These are phyloP conservation scores for Chloroceryle amazona DNA, from an alignment of 2,797 vertebrate genomes.

Conservation along the genomic window DNA sequence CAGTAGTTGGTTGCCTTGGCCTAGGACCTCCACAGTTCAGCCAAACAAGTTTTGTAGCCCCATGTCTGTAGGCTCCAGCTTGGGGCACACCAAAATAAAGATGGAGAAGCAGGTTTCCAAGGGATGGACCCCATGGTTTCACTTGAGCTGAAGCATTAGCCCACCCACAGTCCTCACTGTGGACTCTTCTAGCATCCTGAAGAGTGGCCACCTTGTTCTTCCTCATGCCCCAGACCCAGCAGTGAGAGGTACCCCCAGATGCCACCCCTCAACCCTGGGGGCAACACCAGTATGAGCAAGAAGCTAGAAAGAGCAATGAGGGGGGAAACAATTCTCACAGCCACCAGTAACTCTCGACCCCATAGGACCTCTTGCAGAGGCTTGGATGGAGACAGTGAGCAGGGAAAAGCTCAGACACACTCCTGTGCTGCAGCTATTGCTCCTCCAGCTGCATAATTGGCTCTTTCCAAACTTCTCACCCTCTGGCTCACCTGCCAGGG, in stretches of 20 bases:
- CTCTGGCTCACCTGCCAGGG: neutral
- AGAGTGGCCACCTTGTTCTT: neutral
- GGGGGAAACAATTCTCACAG: neutral
- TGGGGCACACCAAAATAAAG: neutral
- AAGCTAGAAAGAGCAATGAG: neutral
- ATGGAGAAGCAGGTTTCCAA: neutral
- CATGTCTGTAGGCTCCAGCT: fast-evolving
- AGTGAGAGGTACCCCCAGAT: neutral
- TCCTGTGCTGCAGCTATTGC: fast-evolving
- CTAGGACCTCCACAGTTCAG: fast-evolving
- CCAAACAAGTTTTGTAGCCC: neutral
- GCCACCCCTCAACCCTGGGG: neutral
- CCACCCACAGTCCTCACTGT: fast-evolving
- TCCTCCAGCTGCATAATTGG: neutral
- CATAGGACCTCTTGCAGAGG: neutral
- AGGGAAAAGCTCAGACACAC: fast-evolving
- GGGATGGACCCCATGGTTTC: neutral
- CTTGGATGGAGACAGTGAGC: fast-evolving
- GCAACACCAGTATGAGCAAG: neutral
- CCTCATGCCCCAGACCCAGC: fast-evolving
- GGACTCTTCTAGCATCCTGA: neutral
- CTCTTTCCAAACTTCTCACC: conserved; percentile 20
- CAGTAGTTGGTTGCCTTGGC: neutral
- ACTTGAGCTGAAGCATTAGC: neutral
- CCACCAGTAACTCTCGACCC: fast-evolving